Conservation (phyloP, 2,797 vertebrate species). For the Silurus aristotelis region DNA sequence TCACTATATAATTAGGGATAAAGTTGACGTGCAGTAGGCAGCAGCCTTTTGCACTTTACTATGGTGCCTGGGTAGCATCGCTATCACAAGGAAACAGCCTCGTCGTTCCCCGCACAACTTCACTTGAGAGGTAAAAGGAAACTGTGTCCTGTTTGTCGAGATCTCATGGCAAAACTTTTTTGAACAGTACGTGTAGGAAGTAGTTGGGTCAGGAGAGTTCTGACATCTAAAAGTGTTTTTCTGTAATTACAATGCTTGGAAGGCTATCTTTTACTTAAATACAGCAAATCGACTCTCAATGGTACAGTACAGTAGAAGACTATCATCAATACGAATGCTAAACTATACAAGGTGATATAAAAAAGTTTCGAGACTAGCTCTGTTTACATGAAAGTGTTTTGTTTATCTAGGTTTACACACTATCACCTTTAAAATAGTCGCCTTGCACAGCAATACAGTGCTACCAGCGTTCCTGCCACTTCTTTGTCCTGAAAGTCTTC, state of each 20-base stretch:
- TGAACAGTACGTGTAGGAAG: background rate
- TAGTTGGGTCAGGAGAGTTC: background rate
- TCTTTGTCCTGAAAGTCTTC: too few relatives aligned
- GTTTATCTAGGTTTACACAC: too few relatives aligned
- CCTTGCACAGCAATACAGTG: too few relatives aligned
- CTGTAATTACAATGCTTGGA: background rate
- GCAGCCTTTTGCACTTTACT: conserved; percentile 44
- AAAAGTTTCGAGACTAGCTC: too few relatives aligned
- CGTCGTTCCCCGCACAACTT: conserved; percentile 25
- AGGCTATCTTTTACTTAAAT: background rate
- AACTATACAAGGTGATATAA: background rate
- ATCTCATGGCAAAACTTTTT: background rate
- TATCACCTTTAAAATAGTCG: too few relatives aligned
- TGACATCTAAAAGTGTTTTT: background rate
- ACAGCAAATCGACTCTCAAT: background rate
- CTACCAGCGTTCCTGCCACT: too few relatives aligned
- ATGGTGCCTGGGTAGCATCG: conserved; percentile 15
- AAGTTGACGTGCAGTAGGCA: conserved; percentile 55
- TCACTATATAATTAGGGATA: conserved; percentile 61
- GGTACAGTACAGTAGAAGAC: too few relatives aligned
- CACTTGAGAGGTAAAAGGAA: conserved; percentile 22
- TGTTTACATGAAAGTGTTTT: too few relatives aligned
- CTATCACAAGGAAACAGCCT: conserved; percentile 19
- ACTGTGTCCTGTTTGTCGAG: background rate
- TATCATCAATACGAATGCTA: background rate